Evolutionary conservation across 2,797 vertebrate genomes (phyloP), one percentile per base, ranked within the genome.

Genomic region (Lacerta viridis): DNA sequence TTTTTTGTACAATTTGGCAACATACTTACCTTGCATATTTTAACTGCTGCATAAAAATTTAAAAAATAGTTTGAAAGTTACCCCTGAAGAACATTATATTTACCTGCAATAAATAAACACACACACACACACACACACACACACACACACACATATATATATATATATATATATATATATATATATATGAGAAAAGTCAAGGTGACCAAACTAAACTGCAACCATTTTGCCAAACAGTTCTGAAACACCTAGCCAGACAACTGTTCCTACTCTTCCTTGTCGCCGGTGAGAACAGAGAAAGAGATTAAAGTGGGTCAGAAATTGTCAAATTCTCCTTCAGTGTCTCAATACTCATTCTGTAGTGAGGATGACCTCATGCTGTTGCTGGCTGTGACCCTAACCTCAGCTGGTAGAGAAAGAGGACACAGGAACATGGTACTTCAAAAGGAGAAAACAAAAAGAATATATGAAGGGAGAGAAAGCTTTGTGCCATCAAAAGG

Each of bases 311-410:
- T 50, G 78, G 50, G 76, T 92, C 66, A 29, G 20, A 20, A 39
- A 89, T 89, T 90, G n/a, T 29, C 50, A 95, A 90, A 94, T 93
- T 91, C 93, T 95, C 88, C 77, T 15, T 82, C 86, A 75, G 87
- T 94, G 92, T 92, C 95, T 92, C 76, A 0, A 0, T 61, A 77
- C 83, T 87, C 23, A 75, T 46, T 87, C 81, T 91, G 87, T 90
- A 55, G 87, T 89, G 87, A 80, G 72, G 2, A 88, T 0, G 1
- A 87, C 83, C 89, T 90, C 84, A 71, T n/a, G 46, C 87, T 20
- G 39, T 43, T n/a, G 18, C 75, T 39, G 23, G n/a, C 41, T 46
- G n/a, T 27, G 41, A 83, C 41, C 43, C 39, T 10, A 17, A 64
- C 87, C 43, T 36, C 59, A 77, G 25, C 75, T 80, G 29, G n/a